Base-by-base conservation (phyloP, 2,888 invertebrate species). In the Conus canariensis region DNA sequence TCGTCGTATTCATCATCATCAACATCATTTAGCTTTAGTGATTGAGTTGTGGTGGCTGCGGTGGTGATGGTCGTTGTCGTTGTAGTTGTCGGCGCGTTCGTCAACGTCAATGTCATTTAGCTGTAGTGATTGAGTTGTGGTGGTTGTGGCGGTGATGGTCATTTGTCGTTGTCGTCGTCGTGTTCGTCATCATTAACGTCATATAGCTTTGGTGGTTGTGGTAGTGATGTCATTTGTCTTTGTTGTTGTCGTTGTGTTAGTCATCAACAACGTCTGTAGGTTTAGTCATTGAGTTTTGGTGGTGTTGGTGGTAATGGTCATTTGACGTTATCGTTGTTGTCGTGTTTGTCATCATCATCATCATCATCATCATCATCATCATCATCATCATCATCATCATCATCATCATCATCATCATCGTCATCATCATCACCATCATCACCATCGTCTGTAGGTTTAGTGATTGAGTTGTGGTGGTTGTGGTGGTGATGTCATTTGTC, bases 181-280 rank as follows among this genome's bases (percentile, higher is more conserved):
- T 85, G 60, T 60, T 85, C 85, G 60, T 25, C 85, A 85, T 60
- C 60, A 85, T 60, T 60, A 85, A n/a, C 85, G n/a, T 60, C 85
- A 16, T 64, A 60, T 45, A 45, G 45, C 45, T 45, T 45, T 45
- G 4, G 45, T 45, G 45, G 45, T 45, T 45, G 45, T 45, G 45
- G 45, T 4, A 45, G 25, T 77, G 25, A 25, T 77, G 5, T 25
- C 25, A 25, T 4, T 77, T 25, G 30, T 30, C 77, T 16, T 80
- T 30, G 12, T 30, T 16, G 25, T 85, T 22, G 14, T 59, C 59
- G 25, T 85, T 22, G 14, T 85, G 59, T 22, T 59, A n/a, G 59
- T 60, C n/a, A 60, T 60, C 60, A 85, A n/a, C 60, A 85, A 12
- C 30, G 30, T 30, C 30, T 30, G 30, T 30, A 30, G 30, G 2